Base-by-base conservation (phyloP, 2,113 vertebrate genomes). In the Hippocampus abdominalis region DNA sequence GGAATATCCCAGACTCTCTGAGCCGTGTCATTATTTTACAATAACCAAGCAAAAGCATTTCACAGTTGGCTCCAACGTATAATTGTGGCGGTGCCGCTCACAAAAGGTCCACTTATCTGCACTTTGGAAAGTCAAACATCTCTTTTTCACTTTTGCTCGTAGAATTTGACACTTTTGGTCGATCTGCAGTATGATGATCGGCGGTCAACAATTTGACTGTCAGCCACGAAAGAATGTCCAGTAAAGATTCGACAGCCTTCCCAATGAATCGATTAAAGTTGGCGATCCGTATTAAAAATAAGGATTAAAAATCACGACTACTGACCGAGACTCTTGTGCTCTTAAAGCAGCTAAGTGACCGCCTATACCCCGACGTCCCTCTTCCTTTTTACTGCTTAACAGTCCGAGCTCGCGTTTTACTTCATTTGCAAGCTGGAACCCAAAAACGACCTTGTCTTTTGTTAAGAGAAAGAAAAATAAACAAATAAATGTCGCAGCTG, bases 381-480 rank as follows among this genome's bases (percentile, higher is more conserved):
- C 10, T 11, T 18, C 25, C 15, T 39, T 61, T 40, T 20, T 40
- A 9, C 32, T 39, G 60, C 60, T 8, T 16, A 56, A 60, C 13
- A 60, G 27, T 60, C 15, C 20, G 27, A 62, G 32, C 60, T 20
- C 15, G 10, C 20, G 9, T 7, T 23, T 18, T 15, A 36, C 21
- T 63, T n/a, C 12, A 61, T 61, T 61, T 61, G 59, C 32, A 20
- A 25, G 7, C 36, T n/a, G 25, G 18, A 39, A 40, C 9, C 57
- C 20, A n/a, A 40, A 60, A 73, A 48, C 49, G 66, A 74, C 74
- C 74, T 74, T 74, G 75, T 59, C 59, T 20, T 36, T n/a, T 68
- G 68, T 39, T 11, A 61, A 61, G 10, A 40, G n/a, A 12, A 2
- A n/a, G 1, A 11, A 62, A n/a, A 62, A 21, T 23, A 40, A 73